These are phyloP conservation scores for Hesperophylax magnus DNA, from an alignment of 1,140 invertebrate species.

Conservation along the genomic window DNA sequence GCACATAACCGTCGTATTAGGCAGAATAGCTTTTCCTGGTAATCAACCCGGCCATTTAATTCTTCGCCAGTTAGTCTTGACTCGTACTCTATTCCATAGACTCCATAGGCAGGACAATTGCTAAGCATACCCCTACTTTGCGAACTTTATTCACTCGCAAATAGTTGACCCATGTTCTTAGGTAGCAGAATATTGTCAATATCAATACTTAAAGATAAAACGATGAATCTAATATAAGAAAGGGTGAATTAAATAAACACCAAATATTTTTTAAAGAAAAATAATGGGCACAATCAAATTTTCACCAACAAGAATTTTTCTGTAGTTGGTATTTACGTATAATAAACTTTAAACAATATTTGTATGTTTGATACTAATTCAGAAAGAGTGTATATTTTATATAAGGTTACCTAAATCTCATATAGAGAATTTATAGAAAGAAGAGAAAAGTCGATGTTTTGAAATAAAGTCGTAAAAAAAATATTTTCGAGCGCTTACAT, in stretches of 20 bases:
- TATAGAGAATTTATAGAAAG: no score
- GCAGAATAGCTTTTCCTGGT: slow-evolving; percentile 2
- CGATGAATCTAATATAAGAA: not conserved
- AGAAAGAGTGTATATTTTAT: no score
- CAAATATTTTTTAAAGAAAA: not conserved
- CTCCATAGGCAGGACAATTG: slow-evolving; percentile 6
- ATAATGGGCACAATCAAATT: not conserved
- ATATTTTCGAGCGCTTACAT: no score
- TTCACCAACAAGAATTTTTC: not conserved
- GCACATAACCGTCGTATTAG: slow-evolving; percentile 17
- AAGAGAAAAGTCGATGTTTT: no score
- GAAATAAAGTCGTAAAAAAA: no score
- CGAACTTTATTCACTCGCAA: slow-evolving; percentile 4
- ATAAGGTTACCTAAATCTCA: no score
- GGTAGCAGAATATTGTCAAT: not conserved
- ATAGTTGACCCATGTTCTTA: not conserved
- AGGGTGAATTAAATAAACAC: not conserved
- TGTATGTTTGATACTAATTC: no score
- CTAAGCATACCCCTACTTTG: slow-evolving; percentile 4
- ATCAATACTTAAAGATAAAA: not conserved
- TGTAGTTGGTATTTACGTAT: not conserved
- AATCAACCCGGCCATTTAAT: slow-evolving; percentile 19
- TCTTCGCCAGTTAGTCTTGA: not conserved
- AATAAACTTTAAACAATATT: not conserved
- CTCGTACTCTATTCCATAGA: not conserved